Evolutionary conservation across 1,140 invertebrate genomes (phyloP), one percentile per base, ranked within the genome.

Genomic region (Notospermus geniculatus): DNA sequence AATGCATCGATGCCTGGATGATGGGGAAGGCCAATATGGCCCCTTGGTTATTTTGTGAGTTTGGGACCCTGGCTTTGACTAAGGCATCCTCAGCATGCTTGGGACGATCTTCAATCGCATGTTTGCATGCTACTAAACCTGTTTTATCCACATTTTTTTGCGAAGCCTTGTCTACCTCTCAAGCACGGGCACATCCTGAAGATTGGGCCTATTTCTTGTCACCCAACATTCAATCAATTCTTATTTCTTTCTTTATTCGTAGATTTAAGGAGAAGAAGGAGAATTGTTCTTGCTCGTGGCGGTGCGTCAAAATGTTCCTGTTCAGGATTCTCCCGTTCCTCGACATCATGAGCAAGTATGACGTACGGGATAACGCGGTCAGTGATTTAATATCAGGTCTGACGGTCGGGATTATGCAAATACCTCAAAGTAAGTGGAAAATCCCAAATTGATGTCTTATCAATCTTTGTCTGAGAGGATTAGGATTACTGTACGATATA

Each of bases 401-500:
- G 2, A 84, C 84, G 1, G 77, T 84, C 5, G 83, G 82, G 25
- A 78, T 85, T 29, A 84, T 85, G 82, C 83, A 85, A 63, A 80
- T 85, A 55, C 84, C 84, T 30, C 83, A 84, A 75, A 82, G 84
- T 72, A 79, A 82, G 66, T 77, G 23, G 13, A 15, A 19, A 22
- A 17, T 25, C 13, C 25, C n/a, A 7, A 7, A 22, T 4, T 5
- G 25, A 22, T 50, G 4, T 27, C 25, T 22, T 7, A 22, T 7
- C 4, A 4, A 22, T 50, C 25, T 9, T 55, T 7, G 7, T 28
- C 22, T 23, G 13, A 11, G 23, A 17, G 22, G 13, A 25, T 17
- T 17, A 17, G 23, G 11, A 53, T 17, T 13, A 11, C 15, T 17
- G 9, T 11, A 17, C 11, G 22, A 53, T 11, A 53, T 53, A 11